Evolutionary conservation across 2,797 vertebrate genomes (phyloP).

Genomic region (Gephyroberyx darwinii): DNA sequence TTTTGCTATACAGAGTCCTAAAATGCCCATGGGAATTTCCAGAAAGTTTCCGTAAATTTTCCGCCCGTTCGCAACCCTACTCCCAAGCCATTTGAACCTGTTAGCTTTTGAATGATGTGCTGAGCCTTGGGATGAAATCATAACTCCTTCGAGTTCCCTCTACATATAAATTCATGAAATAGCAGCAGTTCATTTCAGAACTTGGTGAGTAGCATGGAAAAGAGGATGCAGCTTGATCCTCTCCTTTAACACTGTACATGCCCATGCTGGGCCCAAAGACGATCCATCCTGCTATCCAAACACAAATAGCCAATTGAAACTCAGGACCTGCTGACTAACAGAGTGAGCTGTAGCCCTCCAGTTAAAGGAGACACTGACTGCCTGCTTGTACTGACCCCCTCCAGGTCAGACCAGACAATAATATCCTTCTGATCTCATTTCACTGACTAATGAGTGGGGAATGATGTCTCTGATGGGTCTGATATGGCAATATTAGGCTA

Average conservation of each 20-base stretch:
- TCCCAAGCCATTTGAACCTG: conserved; percentile 16
- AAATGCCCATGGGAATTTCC: no score
- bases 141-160: conserved; percentile 31
- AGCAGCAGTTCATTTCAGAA: conserved; percentile 22
- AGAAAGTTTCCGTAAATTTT: no score
- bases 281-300: conserved; percentile 25
- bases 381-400: conserved; percentile 36
- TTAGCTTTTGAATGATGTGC: conserved; percentile 18
- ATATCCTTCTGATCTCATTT: conserved; percentile 61
- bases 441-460: conserved; percentile 47
- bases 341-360: conserved; percentile 12
- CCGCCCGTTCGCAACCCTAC: neutral
- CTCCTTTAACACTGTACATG: neutral
- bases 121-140: conserved; percentile 14
- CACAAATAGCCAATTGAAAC: conserved; percentile 34
- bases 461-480: conserved; percentile 8
- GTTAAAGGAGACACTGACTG: conserved; percentile 43
- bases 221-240: conserved; percentile 36
- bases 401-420: conserved; percentile 43
- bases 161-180: conserved; percentile 25
- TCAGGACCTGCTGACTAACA: conserved; percentile 49
- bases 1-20: no score
- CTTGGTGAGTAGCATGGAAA: conserved; percentile 12
- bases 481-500: neutral
- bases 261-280: conserved; percentile 19